These are phyloP conservation scores for Atta colombica DNA, from an alignment of 1,140 invertebrate species.

Conservation along the genomic window DNA sequence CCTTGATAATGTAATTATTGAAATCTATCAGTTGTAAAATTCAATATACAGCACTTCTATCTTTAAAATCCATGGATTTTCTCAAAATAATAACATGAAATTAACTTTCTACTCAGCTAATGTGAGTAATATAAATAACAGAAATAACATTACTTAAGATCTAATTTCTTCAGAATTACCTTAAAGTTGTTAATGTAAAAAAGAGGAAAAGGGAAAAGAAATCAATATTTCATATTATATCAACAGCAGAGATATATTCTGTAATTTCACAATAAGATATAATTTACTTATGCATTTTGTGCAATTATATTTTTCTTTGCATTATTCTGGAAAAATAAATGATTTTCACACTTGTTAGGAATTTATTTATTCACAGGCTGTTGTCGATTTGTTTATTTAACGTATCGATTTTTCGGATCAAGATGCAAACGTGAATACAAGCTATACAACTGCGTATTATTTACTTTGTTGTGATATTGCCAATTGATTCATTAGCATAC, in stretches of 20 bases:
- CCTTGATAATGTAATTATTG: neutral
- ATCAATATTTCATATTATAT: neutral
- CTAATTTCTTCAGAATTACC: neutral
- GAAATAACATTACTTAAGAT: neutral
- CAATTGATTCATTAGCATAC: constrained; percentile 62
- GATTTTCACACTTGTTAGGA: neutral
- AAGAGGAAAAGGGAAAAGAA: neutral
- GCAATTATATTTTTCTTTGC: neutral
- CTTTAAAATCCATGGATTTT: neutral
- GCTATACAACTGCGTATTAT: constrained; percentile 13
- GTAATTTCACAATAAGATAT: neutral
- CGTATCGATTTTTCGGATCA: neutral
- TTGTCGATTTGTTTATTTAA: neutral
- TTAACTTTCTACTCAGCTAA: neutral
- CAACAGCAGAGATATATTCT: too few relatives aligned
- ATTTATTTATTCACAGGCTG: neutral
- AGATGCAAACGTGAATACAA: neutral
- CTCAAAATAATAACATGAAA: neutral
- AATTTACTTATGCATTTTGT: neutral
- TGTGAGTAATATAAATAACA: neutral
- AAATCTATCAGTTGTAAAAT: neutral
- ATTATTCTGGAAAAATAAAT: neutral
- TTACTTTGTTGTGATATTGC: constrained; percentile 7
- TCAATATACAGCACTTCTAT: neutral
- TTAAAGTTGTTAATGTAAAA: neutral